These are phyloP conservation scores for Mesocentrotus franciscanus DNA, from an alignment of 53 echinoderm and acorn worm species.

Conservation along the genomic window DNA sequence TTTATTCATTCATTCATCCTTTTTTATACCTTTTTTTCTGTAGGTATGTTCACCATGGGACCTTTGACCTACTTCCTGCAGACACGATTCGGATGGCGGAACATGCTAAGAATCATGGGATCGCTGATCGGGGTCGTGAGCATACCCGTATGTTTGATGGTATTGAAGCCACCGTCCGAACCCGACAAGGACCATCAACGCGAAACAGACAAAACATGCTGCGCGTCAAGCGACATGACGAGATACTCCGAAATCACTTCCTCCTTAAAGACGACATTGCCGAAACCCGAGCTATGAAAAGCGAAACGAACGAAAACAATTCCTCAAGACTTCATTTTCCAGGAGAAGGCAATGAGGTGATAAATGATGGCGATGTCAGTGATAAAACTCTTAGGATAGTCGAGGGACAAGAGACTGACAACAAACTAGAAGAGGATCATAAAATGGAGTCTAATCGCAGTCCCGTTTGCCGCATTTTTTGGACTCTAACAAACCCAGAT, in stretches of 20 bases:
- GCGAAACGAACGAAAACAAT: not conserved
- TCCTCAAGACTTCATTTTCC: not conserved
- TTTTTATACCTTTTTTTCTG: too few species aligned
- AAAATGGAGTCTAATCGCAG: not conserved
- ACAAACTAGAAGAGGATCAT: not conserved
- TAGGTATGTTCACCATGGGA: slow-evolving; percentile 56
- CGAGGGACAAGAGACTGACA: not conserved
- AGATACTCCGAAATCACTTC: not conserved
- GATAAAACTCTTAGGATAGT: not conserved
- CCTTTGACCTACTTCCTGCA: slow-evolving; percentile 31
- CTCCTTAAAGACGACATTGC: not conserved
- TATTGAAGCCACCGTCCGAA: not conserved
- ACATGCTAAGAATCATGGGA: slow-evolving; percentile 81
- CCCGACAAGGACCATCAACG: not conserved
- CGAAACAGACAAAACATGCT: not conserved
- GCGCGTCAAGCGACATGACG: not conserved
- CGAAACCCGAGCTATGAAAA: too few species aligned
- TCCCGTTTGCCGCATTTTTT: not conserved
- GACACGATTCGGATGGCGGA: slow-evolving; percentile 73
- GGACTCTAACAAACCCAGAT: slow-evolving; percentile 10
- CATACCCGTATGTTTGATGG: not conserved
- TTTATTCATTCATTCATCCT: too few species aligned
- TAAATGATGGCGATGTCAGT: not conserved
- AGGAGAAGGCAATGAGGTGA: not conserved
- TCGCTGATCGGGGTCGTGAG: slow-evolving; percentile 61